Evolutionary conservation across 2,113 vertebrate genomes (phyloP).

Genomic region (Chlorodrepanis virens): DNA sequence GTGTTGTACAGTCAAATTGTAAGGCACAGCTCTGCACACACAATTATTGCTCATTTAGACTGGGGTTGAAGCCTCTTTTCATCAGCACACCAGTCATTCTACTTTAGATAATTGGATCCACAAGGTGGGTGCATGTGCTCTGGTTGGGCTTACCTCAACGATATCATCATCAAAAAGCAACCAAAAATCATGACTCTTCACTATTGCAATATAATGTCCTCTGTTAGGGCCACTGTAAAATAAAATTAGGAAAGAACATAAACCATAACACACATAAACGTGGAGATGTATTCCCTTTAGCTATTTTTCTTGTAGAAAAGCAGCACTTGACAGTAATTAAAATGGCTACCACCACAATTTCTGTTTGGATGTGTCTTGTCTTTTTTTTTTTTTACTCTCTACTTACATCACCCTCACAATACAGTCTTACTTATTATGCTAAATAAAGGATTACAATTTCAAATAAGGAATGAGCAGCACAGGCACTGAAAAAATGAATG

Average conservation of each 20-base stretch:
- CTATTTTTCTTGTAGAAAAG: background rate
- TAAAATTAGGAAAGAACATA: background rate
- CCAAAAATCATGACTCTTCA: constrained; percentile 87
- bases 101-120: background rate
- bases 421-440: background rate
- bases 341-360: background rate
- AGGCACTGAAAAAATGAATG: background rate
- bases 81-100: background rate
- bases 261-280: background rate
- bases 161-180: constrained; percentile 86
- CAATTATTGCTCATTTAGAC: background rate
- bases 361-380: background rate
- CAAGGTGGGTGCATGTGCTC: rapidly evolving
- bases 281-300: background rate
- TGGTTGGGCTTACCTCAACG: constrained; percentile 79
- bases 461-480: background rate
- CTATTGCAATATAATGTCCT: constrained; percentile 88
- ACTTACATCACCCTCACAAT: background rate
- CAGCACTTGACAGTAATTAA: background rate
- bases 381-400: background rate
- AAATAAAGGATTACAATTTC: background rate
- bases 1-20: background rate
- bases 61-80: background rate
- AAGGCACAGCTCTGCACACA: background rate
- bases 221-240: constrained; percentile 81